These are phyloP conservation scores for Phoeniculus purpureus DNA, from an alignment of 2,797 vertebrate genomes.

Conservation along the genomic window DNA sequence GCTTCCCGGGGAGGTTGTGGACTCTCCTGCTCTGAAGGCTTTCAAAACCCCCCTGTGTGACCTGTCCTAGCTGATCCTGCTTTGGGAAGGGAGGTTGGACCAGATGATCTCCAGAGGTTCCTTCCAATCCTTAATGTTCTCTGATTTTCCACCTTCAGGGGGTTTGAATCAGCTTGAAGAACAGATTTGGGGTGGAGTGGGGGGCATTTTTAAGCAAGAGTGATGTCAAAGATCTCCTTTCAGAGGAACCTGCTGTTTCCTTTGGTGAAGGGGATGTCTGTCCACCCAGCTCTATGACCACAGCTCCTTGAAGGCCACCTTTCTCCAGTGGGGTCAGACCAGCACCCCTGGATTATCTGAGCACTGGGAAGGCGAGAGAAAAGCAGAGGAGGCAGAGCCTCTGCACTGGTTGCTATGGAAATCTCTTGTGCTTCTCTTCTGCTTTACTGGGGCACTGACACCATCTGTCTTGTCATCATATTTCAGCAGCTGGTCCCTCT, in stretches of 20 bases:
- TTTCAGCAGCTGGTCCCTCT: background rate
- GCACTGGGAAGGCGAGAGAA: background rate
- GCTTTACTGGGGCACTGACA: background rate
- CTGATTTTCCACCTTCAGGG: too few species aligned
- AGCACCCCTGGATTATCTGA: background rate
- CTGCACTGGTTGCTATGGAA: slow-evolving; percentile 47
- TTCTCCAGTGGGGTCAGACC: background rate
- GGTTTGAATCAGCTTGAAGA: too few species aligned
- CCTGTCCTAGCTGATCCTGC: too few species aligned
- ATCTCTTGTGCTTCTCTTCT: background rate
- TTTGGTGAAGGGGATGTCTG: background rate
- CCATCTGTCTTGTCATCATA: background rate
- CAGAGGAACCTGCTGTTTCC: background rate
- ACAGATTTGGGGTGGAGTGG: too few species aligned
- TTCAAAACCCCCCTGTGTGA: too few species aligned
- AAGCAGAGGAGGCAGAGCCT: background rate
- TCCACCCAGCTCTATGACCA: fast-evolving
- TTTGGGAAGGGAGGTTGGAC: too few species aligned
- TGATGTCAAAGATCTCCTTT: background rate
- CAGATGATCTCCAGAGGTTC: too few species aligned
- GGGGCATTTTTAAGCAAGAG: background rate
- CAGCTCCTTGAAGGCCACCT: background rate
- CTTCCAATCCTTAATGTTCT: too few species aligned
- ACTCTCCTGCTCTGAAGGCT: too few species aligned
- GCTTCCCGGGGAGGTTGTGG: too few species aligned